phyloP scores from a whole-genome alignment of 2,113 vertebrate species.

The Ailurus styani region DNA sequence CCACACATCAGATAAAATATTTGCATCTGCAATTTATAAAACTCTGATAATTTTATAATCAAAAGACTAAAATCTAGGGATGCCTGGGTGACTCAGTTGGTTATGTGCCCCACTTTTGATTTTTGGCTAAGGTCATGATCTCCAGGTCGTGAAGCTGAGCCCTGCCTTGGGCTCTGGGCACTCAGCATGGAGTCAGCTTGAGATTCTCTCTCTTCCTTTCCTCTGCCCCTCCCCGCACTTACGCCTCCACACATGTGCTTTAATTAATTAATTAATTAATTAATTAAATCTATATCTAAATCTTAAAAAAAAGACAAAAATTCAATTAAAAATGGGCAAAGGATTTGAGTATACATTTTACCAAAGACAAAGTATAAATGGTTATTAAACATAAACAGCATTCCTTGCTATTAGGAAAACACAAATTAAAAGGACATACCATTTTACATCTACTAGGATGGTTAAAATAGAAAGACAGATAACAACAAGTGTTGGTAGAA shows the following conservation, averaged over 20 bases:
- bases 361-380: background rate
- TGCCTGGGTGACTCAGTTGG: background rate
- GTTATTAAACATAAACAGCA: background rate
- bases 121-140: background rate
- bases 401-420: background rate
- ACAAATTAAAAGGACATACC: background rate
- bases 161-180: background rate
- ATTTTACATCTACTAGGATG: background rate
- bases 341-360: background rate
- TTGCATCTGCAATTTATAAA: background rate
- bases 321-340: background rate
- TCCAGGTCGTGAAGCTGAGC: background rate
- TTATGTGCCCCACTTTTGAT: background rate
- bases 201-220: background rate
- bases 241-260: fast-evolving
- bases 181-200: background rate
- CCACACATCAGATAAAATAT: background rate
- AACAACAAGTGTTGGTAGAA: no score
- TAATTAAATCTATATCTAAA: background rate
- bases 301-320: background rate
- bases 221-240: background rate
- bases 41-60: background rate
- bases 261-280: background rate
- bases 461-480: background rate
- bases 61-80: background rate